Evolutionary conservation across 1,140 invertebrate species (phyloP), one percentile per base, ranked within the genome.

Genomic region (Drosophila parabipectinata): DNA sequence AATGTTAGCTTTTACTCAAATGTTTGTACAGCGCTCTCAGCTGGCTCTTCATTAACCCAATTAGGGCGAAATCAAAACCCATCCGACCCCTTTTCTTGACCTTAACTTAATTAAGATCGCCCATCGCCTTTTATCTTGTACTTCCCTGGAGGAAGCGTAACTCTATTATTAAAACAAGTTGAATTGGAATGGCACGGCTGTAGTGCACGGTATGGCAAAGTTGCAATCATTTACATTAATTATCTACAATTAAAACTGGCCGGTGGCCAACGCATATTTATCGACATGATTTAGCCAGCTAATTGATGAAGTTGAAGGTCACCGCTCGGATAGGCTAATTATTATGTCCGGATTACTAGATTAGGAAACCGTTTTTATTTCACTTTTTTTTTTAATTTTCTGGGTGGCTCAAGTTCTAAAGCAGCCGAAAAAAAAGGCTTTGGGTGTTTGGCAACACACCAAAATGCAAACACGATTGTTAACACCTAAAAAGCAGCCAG

Each of bases 171-270:
- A 75, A 54, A 53, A 39, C 56, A 66, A 50, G 55, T 69, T 15
- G 51, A 15, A 15, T 48, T 50, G 58, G 37, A 56, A 58, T 74
- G 60, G 60, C 24, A 48, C 53, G 58, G 50, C 53, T 61, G 66
- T 60, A 21, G 32, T 32, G 32, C 32, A 8, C 9, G 32, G 32
- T 56, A 54, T 54, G 45, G 50, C 37, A 58, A 39, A 79, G 63
- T 69, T 77, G 53, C 63, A 45, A 69, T 41, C 45, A 87, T 87
- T 85, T 78, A 71, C 73, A 87, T 74, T 64, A 85, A 75, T 88
- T 72, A 66, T 61, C 45, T 26, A 68, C 64, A 69, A 75, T 82
- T 82, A 87, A 68, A 54, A 54, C 47, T 37, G 50, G 21, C 47
- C 14, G 56, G 63, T 37, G 28, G 39, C 37, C 45, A 51, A 41